These are phyloP conservation scores for Coilia nasus DNA, from an alignment of 2,797 vertebrate species.

Conservation along the genomic window DNA sequence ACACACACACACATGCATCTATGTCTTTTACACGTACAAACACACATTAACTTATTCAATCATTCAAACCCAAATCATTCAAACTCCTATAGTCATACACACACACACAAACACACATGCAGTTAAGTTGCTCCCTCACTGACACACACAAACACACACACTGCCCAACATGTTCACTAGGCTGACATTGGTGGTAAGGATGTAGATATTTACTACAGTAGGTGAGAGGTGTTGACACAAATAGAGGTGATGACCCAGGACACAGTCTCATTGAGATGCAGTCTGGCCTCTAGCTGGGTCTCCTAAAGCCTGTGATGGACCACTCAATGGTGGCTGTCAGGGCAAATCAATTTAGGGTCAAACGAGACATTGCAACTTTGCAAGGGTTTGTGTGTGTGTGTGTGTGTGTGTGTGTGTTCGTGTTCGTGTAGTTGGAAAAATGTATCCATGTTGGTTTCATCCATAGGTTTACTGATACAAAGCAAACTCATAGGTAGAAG, in stretches of 20 bases:
- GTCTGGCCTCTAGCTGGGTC: not conserved
- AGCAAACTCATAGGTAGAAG: too few species aligned
- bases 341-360: not conserved
- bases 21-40: not conserved
- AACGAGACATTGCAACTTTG: constrained; percentile 29
- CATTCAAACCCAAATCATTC: too few species aligned
- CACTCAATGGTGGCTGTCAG: not conserved
- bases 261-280: not conserved
- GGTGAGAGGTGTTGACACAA: not conserved
- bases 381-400: not conserved
- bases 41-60: too few species aligned
- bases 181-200: too few species aligned
- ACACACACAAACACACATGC: constrained; percentile 72
- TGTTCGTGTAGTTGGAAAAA: not conserved
- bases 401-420: not conserved
- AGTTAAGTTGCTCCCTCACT: too few species aligned
- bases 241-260: not conserved
- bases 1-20: constrained; percentile 77
- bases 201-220: too few species aligned
- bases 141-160: too few species aligned
- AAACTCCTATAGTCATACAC: too few species aligned
- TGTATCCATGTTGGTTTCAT: too few species aligned
- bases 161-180: too few species aligned
- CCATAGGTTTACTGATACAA: too few species aligned
- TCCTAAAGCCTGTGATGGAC: not conserved